Percentiles rank a stretch among this genome's conserved stretches.
Evolutionary conservation across 1,140 invertebrate species (phyloP).

Genomic region (Araneus ventricosus): DNA sequence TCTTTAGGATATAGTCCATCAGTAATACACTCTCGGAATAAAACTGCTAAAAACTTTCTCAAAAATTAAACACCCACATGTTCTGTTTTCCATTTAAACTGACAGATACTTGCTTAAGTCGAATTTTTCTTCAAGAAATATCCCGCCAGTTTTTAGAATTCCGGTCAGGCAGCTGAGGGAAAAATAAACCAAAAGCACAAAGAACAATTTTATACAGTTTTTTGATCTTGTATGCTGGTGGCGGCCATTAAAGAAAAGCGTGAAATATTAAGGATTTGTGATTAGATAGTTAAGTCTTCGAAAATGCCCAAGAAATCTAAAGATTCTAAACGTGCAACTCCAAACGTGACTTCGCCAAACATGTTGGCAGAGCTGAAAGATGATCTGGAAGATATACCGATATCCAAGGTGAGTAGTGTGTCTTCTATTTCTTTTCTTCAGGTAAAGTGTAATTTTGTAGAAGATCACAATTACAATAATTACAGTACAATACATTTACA

Average conservation of each 20-base stretch:
- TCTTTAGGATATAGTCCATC: no score
- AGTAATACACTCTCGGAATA: no score
- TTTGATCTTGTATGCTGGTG: background rate
- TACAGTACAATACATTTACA: no score
- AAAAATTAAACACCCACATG: no score
- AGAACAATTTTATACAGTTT: conserved; percentile 35
- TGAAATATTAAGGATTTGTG: background rate
- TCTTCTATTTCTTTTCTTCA: background rate
- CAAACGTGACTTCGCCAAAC: background rate
- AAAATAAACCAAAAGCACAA: background rate
- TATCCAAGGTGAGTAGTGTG: background rate
- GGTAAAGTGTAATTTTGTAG: no score
- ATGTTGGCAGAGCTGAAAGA: conserved; percentile 57
- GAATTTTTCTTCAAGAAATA: no score
- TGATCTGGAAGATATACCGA: conserved; percentile 34
- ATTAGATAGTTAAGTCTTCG: background rate
- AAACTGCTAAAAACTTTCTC: no score
- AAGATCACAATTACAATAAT: no score
- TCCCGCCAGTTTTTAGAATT: no score
- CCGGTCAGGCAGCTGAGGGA: no score
- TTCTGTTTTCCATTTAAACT: no score
- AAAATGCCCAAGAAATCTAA: background rate
- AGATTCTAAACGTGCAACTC: background rate
- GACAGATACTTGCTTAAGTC: no score
- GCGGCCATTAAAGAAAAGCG: background rate